phyloP scores from a whole-genome alignment of 1,140 invertebrate species.

The Tetraneura akinire region DNA sequence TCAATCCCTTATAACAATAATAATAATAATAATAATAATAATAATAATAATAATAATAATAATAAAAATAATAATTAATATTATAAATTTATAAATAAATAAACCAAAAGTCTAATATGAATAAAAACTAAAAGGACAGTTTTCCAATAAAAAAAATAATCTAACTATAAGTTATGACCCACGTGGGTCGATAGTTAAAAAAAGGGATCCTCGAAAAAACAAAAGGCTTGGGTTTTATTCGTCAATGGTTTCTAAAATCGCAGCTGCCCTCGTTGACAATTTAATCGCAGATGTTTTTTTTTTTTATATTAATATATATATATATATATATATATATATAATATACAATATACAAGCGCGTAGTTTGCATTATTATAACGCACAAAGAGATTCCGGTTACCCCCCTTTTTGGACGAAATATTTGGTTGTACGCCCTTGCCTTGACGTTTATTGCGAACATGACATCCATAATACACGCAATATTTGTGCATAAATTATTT shows the following conservation, averaged over 20 bases:
- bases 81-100: neutral
- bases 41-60: too few relatives aligned
- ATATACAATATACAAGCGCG: conserved; percentile 27
- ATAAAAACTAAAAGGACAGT: neutral
- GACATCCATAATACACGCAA: conserved; percentile 28
- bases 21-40: too few relatives aligned
- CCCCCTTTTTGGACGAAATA: conserved; percentile 38
- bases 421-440: conserved; percentile 18
- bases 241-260: conserved; percentile 47
- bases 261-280: conserved; percentile 50
- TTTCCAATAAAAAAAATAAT: conserved; percentile 18
- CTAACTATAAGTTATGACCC: neutral
- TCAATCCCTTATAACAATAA: too few relatives aligned
- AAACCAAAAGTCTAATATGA: neutral
- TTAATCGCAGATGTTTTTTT: conserved; percentile 51
- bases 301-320: neutral
- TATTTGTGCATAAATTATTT: conserved; percentile 2
- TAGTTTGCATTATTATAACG: conserved; percentile 38
- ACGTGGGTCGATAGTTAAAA: neutral
- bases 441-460: conserved; percentile 47
- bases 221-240: conserved; percentile 45
- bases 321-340: too few relatives aligned
- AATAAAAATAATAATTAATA: too few relatives aligned
- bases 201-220: conserved; percentile 35
- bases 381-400: conserved; percentile 50